phyloP scores from a whole-genome alignment of 2,797 vertebrate species.

The Sebastes steindachneri region DNA sequence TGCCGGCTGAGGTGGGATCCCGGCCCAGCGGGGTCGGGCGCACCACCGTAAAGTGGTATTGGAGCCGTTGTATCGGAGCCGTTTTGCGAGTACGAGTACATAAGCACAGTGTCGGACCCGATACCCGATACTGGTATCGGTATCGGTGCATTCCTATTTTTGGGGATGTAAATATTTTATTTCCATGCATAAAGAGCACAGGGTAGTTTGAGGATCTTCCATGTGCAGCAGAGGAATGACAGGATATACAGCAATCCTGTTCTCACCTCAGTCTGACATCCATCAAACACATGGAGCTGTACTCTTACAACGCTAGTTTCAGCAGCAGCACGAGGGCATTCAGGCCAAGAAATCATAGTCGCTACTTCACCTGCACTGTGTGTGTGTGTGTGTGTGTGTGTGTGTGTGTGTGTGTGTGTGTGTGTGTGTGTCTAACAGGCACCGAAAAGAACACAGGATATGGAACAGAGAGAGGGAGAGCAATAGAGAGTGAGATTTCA shows the following conservation, averaged over 20 bases:
- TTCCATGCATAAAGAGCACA: not conserved
- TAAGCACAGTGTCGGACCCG: no score
- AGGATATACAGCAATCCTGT: not conserved
- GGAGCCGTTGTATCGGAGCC: no score
- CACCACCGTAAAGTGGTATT: no score
- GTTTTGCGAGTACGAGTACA: no score
- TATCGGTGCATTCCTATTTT: no score
- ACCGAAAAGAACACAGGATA: conserved; percentile 59
- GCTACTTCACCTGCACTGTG: conserved; percentile 22
- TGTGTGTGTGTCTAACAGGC: conserved; percentile 18
- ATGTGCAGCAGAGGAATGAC: not conserved
- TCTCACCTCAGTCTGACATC: conserved; percentile 31
- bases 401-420: not conserved
- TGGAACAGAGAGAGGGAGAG: conserved; percentile 56
- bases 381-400: not conserved
- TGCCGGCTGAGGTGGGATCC: no score
- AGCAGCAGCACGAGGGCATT: conserved; percentile 36
- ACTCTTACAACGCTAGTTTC: conserved; percentile 22
- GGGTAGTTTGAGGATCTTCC: not conserved
- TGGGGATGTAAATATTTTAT: conserved; percentile 17
- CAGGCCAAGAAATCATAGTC: conserved; percentile 35
- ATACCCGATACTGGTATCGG: no score
- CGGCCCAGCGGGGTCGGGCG: no score
- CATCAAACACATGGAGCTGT: conserved; percentile 29
- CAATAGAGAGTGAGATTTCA: conserved; percentile 63